phyloP scores from a whole-genome alignment of 2,888 invertebrate species.

The Meiosimyza platycephala region DNA sequence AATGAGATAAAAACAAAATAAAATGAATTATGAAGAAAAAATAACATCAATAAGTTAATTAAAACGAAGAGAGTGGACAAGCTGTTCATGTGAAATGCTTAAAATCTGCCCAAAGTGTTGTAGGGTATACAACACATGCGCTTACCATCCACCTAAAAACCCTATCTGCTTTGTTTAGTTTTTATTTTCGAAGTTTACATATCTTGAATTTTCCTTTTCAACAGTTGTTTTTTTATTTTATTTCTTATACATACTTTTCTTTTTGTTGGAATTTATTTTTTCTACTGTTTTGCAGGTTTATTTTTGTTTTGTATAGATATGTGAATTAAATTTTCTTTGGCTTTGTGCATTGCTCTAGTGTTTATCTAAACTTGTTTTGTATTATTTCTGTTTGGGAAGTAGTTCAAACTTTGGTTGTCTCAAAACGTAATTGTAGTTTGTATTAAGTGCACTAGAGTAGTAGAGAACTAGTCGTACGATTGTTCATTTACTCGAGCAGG shows the following conservation, averaged over 20 bases:
- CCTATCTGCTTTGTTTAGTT: not conserved
- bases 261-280: not conserved
- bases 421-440: too few relatives aligned
- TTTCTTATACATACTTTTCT: not conserved
- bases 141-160: not conserved
- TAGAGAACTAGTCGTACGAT: too few relatives aligned
- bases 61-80: too few relatives aligned
- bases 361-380: slow-evolving; percentile 19
- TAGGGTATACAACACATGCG: not conserved
- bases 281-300: not conserved
- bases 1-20: too few relatives aligned
- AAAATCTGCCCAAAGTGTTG: not conserved
- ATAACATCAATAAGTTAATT: too few relatives aligned
- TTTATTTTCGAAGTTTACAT: not conserved
- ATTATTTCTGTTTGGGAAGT: slow-evolving; percentile 24
- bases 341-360: slow-evolving; percentile 14
- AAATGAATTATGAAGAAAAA: too few relatives aligned
- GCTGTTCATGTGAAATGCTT: not conserved
- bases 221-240: not conserved
- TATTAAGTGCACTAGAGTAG: too few relatives aligned
- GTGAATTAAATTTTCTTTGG: slow-evolving; percentile 42
- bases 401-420: slow-evolving; percentile 16
- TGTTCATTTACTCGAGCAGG: too few relatives aligned
- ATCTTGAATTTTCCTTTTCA: slow-evolving; percentile 6
- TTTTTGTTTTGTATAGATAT: slow-evolving; percentile 36